These are phyloP conservation scores for Neocloeon triangulifer DNA, from an alignment of 1,140 invertebrate species.

Conservation along the genomic window DNA sequence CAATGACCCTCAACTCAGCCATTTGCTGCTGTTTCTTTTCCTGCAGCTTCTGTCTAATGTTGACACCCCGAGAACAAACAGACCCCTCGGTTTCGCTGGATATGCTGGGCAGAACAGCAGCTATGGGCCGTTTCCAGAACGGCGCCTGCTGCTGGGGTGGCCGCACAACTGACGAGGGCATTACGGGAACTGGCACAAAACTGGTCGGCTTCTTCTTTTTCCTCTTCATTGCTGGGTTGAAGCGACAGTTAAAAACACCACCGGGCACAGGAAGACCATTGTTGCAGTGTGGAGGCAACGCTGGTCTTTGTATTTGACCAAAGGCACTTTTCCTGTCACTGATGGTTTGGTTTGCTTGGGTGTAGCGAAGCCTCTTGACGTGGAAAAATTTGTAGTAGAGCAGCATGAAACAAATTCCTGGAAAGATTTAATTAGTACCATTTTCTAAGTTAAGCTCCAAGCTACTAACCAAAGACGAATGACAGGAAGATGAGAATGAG, in stretches of 20 bases:
- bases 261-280: slow-evolving; percentile 26
- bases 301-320: not conserved
- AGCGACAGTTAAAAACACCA: slow-evolving; percentile 73
- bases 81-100: slow-evolving; percentile 49
- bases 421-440: too few species aligned
- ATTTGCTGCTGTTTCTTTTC: slow-evolving; percentile 76
- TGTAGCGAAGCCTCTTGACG: slow-evolving; percentile 27
- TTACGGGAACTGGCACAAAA: slow-evolving; percentile 35
- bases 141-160: slow-evolving; percentile 34
- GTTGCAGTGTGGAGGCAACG: not conserved
- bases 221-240: slow-evolving; percentile 51
- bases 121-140: slow-evolving; percentile 58
- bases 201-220: slow-evolving; percentile 79
- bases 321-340: not conserved
- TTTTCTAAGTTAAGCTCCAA: too few species aligned
- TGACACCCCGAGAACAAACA: slow-evolving; percentile 49
- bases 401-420: slow-evolving; percentile 60
- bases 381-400: slow-evolving; percentile 53
- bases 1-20: slow-evolving; percentile 49
- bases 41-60: slow-evolving; percentile 67
- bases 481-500: slow-evolving; percentile 32
- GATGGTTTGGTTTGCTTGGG: not conserved
- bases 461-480: too few species aligned
- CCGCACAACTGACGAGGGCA: slow-evolving; percentile 8
- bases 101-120: slow-evolving; percentile 24